These are phyloP conservation scores for Pseudorectes ferrugineus DNA, from an alignment of 2,113 vertebrate species.

Conservation along the genomic window DNA sequence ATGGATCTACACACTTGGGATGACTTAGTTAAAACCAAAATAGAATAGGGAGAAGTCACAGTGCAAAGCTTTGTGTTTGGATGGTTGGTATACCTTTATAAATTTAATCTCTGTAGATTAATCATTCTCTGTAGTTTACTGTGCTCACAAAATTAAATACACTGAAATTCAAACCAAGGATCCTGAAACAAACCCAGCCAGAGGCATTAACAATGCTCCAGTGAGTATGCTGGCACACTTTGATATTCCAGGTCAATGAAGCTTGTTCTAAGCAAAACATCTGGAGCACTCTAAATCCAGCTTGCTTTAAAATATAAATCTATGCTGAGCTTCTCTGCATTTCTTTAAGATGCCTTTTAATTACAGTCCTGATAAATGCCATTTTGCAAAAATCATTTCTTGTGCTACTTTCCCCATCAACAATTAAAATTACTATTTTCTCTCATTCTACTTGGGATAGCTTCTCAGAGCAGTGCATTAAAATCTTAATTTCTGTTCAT, in stretches of 20 bases:
- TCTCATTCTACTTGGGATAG: not conserved
- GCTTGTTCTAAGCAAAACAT: slow-evolving; percentile 58
- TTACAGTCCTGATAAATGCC: not conserved
- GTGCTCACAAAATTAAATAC: not conserved
- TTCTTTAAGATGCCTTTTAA: slow-evolving; percentile 38
- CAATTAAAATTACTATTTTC: not conserved
- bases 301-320: slow-evolving; percentile 29
- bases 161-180: slow-evolving; percentile 19
- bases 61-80: not conserved
- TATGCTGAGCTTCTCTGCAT: slow-evolving; percentile 6
- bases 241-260: slow-evolving; percentile 59
- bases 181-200: slow-evolving; percentile 22
- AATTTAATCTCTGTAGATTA: not conserved
- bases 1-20: not conserved
- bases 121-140: not conserved
- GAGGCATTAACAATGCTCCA: slow-evolving; percentile 46
- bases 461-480: not conserved
- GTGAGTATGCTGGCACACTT: not conserved
- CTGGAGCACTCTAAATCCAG: slow-evolving; percentile 53
- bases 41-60: not conserved
- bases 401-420: not conserved
- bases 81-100: not conserved
- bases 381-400: not conserved
- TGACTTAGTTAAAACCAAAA: not conserved
- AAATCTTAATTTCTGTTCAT: not conserved